Percentiles rank a stretch among this genome's conserved stretches.
Conservation (phyloP, 2,888 invertebrate genomes). For the Gastracanthus pulcherrimus region DNA sequence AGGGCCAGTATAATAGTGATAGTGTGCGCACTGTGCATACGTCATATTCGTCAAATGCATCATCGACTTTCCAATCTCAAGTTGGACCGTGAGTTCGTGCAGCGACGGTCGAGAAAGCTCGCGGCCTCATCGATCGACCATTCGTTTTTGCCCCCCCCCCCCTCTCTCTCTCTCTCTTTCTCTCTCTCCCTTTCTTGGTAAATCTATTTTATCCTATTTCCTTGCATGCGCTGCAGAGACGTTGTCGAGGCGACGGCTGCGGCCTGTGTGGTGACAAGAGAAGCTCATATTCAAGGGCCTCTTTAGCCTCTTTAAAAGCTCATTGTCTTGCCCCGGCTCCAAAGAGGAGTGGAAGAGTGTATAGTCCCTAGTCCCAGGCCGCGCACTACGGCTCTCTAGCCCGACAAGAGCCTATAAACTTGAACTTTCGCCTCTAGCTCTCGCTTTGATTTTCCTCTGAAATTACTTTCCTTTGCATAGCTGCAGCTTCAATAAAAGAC, state of each 20-base stretch:
- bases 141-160: neutral
- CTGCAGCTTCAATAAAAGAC: too few relatives aligned
- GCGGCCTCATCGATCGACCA: neutral
- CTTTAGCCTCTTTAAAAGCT: slow-evolving; percentile 38
- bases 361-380: too few relatives aligned
- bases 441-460: neutral
- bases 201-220: slow-evolving; percentile 29
- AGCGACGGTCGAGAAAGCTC: neutral
- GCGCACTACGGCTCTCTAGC: too few relatives aligned
- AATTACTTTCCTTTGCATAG: neutral
- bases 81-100: neutral
- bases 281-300: slow-evolving; percentile 13
- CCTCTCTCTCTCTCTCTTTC: neutral
- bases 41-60: slow-evolving; percentile 2
- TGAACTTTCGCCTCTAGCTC: neutral
- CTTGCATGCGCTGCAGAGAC: neutral
- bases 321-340: slow-evolving; percentile 27
- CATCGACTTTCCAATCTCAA: slow-evolving; percentile 26
- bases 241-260: neutral
- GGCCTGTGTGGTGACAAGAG: slow-evolving; percentile 13
- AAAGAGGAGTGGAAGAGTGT: neutral
- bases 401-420: slow-evolving; percentile 6
- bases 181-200: neutral
- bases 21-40: neutral
- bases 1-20: neutral